Conservation (phyloP, 64 coral and sea anemone genomes). For the Stylophora pistillata region DNA sequence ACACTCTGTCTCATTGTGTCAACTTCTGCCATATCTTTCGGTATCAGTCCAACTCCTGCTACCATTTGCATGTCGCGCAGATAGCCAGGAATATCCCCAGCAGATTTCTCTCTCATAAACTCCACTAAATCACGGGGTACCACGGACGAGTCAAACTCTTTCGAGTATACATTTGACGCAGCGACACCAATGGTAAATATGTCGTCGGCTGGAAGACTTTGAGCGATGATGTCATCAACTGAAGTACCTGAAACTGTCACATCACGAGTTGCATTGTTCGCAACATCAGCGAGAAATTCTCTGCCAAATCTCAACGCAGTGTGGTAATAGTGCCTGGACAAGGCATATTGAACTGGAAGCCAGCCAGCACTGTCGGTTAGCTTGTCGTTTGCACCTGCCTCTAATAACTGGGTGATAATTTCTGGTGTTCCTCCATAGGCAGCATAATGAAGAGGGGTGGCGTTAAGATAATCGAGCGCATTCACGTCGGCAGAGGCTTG, state of each 20-base stretch:
- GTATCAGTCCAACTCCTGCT: conserved; percentile 28
- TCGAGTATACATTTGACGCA: conserved; percentile 8
- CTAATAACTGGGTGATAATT: conserved; percentile 30
- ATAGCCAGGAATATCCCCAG: conserved; percentile 11
- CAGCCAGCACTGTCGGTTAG: neutral
- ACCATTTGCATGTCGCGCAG: conserved; percentile 25
- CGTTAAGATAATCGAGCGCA: neutral
- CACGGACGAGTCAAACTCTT: neutral
- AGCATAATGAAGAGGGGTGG: conserved; percentile 39
- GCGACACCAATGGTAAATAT: conserved; percentile 12
- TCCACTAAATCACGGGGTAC: conserved; percentile 1
- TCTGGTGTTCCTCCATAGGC: conserved; percentile 52
- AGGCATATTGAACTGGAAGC: conserved; percentile 28
- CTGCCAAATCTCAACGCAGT: conserved; percentile 33
- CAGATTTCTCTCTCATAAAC: conserved; percentile 7
- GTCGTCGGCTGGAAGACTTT: conserved; percentile 47
- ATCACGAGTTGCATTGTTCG: neutral
- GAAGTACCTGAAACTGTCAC: neutral
- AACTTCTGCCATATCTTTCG: neutral
- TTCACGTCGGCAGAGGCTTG: conserved; percentile 27
- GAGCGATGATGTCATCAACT: conserved; percentile 4
- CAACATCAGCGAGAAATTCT: conserved; percentile 9
- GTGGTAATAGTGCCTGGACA: conserved; percentile 39
- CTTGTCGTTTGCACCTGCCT: conserved; percentile 15
- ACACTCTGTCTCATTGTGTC: neutral